Conservation (phyloP, 2,888 invertebrate species). For the Cryptus armator region DNA sequence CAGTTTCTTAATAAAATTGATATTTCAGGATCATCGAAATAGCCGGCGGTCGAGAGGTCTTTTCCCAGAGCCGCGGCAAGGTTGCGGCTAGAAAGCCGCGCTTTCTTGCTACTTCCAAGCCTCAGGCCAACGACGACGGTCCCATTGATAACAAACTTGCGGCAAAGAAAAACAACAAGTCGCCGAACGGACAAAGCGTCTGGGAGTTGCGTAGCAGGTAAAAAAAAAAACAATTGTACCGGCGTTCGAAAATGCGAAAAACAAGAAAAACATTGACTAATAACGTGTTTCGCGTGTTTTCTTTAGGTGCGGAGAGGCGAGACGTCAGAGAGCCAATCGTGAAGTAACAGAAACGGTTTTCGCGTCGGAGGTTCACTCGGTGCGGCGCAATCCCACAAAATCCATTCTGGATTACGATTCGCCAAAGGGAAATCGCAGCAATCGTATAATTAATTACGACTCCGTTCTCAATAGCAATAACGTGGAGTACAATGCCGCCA, state of each 20-base stretch:
- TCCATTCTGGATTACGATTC: conserved; percentile 83
- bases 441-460: conserved; percentile 82
- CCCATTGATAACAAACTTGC: conserved; percentile 83
- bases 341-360: conserved; percentile 89
- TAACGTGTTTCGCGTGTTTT: background rate
- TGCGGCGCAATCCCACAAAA: conserved; percentile 85
- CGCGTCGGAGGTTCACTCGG: conserved; percentile 88
- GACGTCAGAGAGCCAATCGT: conserved; percentile 85
- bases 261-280: conserved; percentile 68
- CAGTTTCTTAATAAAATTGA: background rate
- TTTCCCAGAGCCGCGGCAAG: conserved; percentile 93
- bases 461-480: conserved; percentile 84
- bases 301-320: conserved; percentile 84
- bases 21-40: conserved; percentile 89
- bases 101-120: conserved; percentile 85
- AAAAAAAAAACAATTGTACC: background rate
- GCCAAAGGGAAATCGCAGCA: conserved; percentile 79
- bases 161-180: conserved; percentile 85
- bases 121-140: conserved; percentile 82
- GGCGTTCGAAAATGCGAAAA: too few species aligned
- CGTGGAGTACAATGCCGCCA: conserved; percentile 82
- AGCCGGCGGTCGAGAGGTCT: conserved; percentile 94
- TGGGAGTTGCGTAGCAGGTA: conserved; percentile 87
- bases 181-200: conserved; percentile 86
- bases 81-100: conserved; percentile 90